A percentile compares a stretch with the other conserved stretches of the same genome.
Evolutionary conservation across 1,140 invertebrate species (phyloP).

Genomic region (Drosophila serrata): DNA sequence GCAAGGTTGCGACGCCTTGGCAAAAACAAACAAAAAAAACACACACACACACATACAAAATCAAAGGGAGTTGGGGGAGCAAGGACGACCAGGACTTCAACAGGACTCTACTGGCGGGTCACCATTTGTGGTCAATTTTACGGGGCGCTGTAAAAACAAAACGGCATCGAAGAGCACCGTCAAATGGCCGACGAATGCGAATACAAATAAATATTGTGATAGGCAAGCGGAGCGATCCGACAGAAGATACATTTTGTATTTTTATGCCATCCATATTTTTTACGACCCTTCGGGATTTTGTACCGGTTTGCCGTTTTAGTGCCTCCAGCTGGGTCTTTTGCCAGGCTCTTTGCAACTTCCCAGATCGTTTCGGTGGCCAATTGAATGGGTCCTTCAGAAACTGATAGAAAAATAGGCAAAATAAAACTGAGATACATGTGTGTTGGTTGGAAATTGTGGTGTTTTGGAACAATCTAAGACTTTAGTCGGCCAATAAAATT

Average conservation of each 20-base stretch:
- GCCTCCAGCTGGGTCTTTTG: slow-evolving; percentile 33
- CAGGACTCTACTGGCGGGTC: slow-evolving; percentile 4
- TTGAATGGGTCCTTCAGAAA: slow-evolving; percentile 4
- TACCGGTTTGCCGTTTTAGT: slow-evolving; percentile 4
- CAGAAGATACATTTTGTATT: slow-evolving; percentile 48
- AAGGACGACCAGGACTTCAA: not conserved
- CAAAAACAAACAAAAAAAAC: not conserved
- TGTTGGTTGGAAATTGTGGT: not conserved
- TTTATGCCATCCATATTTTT: slow-evolving; percentile 48
- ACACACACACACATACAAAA: too few relatives aligned
- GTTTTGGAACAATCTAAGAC: not conserved
- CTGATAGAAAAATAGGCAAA: not conserved
- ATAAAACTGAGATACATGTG: not conserved
- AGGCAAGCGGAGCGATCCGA: slow-evolving; percentile 24
- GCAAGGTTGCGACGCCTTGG: slow-evolving; percentile 43
- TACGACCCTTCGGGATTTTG: slow-evolving; percentile 32
- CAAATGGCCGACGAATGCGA: slow-evolving; percentile 38
- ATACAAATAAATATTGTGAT: slow-evolving; percentile 53
- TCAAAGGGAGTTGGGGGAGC: not conserved
- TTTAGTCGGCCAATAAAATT: slow-evolving; percentile 12
- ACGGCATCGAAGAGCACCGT: slow-evolving; percentile 46
- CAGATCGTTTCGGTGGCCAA: slow-evolving; percentile 29
- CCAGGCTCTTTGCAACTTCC: slow-evolving; percentile 38
- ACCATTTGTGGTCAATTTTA: slow-evolving; percentile 77
- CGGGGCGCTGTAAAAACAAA: slow-evolving; percentile 75